Percentiles rank a stretch among this genome's conserved stretches.
phyloP scores from a whole-genome alignment of 1,140 invertebrate genomes.

The Lepidostoma basale region DNA sequence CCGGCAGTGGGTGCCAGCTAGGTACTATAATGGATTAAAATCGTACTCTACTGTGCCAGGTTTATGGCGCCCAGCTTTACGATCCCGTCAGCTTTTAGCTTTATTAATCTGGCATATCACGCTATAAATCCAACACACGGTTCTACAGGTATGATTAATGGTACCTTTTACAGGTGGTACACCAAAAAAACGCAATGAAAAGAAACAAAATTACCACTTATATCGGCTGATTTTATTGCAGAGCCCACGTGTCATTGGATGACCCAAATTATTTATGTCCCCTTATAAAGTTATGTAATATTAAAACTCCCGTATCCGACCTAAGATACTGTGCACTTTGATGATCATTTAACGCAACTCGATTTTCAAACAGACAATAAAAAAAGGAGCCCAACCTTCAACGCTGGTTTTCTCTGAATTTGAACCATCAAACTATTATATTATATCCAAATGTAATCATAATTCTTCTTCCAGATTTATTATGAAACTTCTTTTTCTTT shows the following conservation, averaged over 20 bases:
- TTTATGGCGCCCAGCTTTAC: conserved; percentile 3
- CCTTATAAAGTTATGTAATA: not conserved
- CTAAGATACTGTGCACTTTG: too few species aligned
- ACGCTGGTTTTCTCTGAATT: too few species aligned
- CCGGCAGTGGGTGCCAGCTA: too few species aligned
- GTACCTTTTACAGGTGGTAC: conserved; percentile 3
- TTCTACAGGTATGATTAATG: conserved; percentile 15
- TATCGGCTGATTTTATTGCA: conserved; percentile 5
- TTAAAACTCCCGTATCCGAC: too few species aligned
- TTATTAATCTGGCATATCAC: conserved; percentile 30
- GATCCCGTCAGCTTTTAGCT: conserved; percentile 7
- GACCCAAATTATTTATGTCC: not conserved
- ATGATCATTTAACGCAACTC: too few species aligned
- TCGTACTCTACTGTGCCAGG: conserved; percentile 16
- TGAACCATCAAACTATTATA: too few species aligned
- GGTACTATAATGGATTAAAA: conserved; percentile 20
- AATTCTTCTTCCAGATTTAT: too few species aligned
- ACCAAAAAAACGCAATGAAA: not conserved
- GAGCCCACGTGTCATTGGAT: not conserved
- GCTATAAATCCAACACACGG: conserved; percentile 9
- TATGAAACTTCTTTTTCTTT: too few species aligned
- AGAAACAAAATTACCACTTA: not conserved
- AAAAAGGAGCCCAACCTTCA: too few species aligned
- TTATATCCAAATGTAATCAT: too few species aligned
- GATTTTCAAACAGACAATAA: too few species aligned